These are phyloP conservation scores for Drosophila cognata DNA, from an alignment of 2,888 invertebrate genomes.

Conservation along the genomic window DNA sequence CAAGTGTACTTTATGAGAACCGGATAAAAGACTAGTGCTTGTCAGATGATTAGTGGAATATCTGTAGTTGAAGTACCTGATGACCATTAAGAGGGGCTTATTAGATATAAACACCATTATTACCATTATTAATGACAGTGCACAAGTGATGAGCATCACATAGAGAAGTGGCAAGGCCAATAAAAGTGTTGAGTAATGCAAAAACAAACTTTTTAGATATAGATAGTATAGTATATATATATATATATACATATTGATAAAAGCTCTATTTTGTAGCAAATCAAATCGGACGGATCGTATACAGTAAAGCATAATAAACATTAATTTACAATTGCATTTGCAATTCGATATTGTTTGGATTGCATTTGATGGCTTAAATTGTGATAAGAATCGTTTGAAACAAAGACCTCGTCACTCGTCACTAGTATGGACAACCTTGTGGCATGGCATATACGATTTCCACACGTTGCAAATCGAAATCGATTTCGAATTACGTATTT, in stretches of 20 bases:
- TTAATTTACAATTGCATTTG: constrained; percentile 21
- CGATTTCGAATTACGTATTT: constrained; percentile 64
- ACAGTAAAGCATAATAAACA: neutral
- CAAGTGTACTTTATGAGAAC: constrained; percentile 4
- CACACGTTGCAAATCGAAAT: constrained; percentile 50
- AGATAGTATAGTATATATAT: neutral
- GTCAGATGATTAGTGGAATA: neutral
- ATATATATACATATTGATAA: neutral
- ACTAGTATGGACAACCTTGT: constrained; percentile 51
- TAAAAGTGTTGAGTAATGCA: neutral
- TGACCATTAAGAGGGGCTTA: neutral
- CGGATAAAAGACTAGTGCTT: neutral
- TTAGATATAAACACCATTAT: neutral
- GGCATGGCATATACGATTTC: constrained; percentile 30
- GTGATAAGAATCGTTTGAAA: constrained; percentile 56
- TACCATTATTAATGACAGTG: neutral
- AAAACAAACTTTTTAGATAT: neutral
- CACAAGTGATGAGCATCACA: neutral
- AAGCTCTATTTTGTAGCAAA: neutral
- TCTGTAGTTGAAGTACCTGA: neutral
- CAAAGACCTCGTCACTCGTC: constrained; percentile 25
- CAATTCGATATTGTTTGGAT: constrained; percentile 10
- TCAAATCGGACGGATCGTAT: neutral
- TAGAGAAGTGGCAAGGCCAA: neutral
- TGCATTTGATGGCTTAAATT: constrained; percentile 19